Conservation (phyloP, 2,113 vertebrate genomes). For the Odocoileus virginianus region DNA sequence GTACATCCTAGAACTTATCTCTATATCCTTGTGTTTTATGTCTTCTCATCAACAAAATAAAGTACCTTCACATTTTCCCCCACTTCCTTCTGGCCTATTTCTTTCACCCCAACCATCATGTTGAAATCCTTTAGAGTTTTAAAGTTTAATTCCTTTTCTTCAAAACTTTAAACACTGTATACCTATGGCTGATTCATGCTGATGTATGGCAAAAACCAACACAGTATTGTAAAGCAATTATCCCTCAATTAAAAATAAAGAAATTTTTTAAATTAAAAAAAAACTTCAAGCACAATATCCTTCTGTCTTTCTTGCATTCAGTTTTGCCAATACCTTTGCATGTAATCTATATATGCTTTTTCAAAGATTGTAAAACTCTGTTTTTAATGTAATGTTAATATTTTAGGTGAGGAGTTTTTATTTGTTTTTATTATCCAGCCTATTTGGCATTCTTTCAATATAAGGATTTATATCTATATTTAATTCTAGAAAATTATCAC, state of each 20-base stretch:
- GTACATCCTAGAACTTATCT: not conserved
- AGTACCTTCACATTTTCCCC: not conserved
- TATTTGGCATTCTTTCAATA: not conserved
- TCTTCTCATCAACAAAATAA: not conserved
- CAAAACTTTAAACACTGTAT: not conserved
- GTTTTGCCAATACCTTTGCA: not conserved
- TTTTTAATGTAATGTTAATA: not conserved
- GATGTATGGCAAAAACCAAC: not conserved
- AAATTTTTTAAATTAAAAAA: not conserved
- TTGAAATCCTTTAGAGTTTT: constrained; percentile 4
- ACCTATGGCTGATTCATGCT: not conserved
- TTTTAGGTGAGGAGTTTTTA: not conserved
- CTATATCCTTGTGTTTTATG: not conserved
- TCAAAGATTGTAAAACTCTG: not conserved
- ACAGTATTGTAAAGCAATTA: not conserved
- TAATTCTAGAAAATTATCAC: not conserved
- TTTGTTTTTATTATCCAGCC: not conserved
- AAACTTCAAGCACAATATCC: not conserved
- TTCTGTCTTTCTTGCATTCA: not conserved
- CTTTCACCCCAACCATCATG: not conserved
- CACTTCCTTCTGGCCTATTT: not conserved
- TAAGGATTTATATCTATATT: not conserved
- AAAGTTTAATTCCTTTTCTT: not conserved
- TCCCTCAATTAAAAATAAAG: not conserved
- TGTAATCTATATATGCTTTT: not conserved